Evolutionary conservation across 2,113 vertebrate species (phyloP).

Genomic region (Candoia aspera): DNA sequence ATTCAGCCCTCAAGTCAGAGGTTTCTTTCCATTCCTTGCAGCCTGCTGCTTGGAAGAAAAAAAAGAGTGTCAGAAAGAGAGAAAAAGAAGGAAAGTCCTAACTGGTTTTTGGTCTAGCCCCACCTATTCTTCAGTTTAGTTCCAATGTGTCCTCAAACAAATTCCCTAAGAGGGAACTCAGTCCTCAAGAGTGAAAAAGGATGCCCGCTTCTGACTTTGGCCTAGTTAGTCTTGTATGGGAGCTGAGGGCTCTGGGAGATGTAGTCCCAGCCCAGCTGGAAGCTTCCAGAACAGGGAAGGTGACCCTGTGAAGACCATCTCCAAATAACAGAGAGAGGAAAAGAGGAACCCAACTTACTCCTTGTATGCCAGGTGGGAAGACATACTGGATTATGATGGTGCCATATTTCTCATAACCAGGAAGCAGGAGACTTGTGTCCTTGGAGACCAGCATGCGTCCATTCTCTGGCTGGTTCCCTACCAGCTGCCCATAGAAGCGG

Average conservation of each 20-base stretch:
- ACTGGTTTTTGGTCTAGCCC: neutral
- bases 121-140: neutral
- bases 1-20: neutral
- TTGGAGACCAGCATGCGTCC: constrained; percentile 92
- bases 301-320: neutral
- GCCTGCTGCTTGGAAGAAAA: neutral
- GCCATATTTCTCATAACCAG: constrained; percentile 90
- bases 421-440: constrained; percentile 86
- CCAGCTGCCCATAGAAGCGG: constrained; percentile 90
- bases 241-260: neutral
- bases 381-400: constrained; percentile 96
- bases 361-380: constrained; percentile 90
- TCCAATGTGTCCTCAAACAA: neutral
- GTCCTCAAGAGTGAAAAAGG: neutral
- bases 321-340: neutral
- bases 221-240: neutral
- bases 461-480: constrained; percentile 92
- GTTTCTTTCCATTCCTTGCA: neutral
- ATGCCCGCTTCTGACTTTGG: neutral
- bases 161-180: neutral
- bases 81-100: neutral
- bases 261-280: neutral
- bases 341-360: constrained; percentile 77
- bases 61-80: neutral
- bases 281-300: neutral